Conservation (phyloP, 2,113 vertebrate species). For the Datnioides undecimradiatus region DNA sequence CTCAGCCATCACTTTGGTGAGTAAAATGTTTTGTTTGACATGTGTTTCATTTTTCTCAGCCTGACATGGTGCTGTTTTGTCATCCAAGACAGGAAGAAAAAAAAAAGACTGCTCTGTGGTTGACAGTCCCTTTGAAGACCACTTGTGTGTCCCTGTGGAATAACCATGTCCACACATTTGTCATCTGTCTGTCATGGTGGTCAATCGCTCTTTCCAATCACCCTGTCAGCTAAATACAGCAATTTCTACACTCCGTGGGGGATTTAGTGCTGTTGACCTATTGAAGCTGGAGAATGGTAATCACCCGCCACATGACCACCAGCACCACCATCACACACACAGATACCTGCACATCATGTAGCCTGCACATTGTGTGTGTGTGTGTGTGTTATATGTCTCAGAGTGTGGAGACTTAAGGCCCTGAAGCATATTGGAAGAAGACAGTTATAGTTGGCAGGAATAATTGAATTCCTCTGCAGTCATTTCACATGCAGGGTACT, state of each 20-base stretch:
- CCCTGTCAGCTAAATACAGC: conserved; percentile 32
- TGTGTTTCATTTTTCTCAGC: not conserved
- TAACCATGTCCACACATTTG: conserved; percentile 13
- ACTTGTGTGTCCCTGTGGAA: not conserved
- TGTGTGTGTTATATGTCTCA: not conserved
- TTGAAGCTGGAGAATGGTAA: conserved; percentile 14
- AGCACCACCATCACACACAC: not conserved
- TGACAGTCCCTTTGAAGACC: not conserved
- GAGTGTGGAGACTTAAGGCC: not conserved
- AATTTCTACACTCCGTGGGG: conserved; percentile 1
- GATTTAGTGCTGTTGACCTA: conserved; percentile 26
- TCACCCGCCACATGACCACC: not conserved
- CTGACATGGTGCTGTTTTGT: not conserved
- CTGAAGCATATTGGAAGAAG: conserved; percentile 2
- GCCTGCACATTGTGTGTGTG: not conserved
- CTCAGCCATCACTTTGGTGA: not conserved
- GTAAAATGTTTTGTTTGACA: not conserved
- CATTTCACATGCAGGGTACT: conserved; percentile 6
- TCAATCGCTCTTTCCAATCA: not conserved
- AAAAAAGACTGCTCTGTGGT: not conserved
- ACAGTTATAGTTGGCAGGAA: conserved; percentile 37
- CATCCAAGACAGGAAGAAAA: not conserved
- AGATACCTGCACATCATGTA: not conserved
- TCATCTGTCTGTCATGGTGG: conserved; percentile 10
- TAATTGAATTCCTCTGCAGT: conserved; percentile 24